phyloP scores from a whole-genome alignment of 2,797 vertebrate species.

The Mormyrus proboscirostris region DNA sequence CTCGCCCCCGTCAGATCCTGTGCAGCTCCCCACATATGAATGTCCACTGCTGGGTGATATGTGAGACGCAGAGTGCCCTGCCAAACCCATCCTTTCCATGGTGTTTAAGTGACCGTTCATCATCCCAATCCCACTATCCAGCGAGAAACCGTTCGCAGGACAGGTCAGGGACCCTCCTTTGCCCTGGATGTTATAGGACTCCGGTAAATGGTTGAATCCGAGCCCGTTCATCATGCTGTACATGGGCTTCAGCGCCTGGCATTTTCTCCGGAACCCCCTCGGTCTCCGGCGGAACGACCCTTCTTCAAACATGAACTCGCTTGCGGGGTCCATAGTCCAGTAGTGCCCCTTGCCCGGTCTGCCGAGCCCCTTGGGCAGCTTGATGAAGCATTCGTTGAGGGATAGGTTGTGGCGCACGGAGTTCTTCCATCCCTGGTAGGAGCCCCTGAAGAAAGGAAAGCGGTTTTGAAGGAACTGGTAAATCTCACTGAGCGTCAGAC shows the following conservation, averaged over 20 bases:
- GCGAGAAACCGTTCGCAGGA: conserved; percentile 77
- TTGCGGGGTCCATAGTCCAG: conserved; percentile 98
- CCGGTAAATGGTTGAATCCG: conserved; percentile 92
- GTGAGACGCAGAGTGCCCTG: conserved; percentile 89
- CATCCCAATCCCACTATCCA: conserved; percentile 87
- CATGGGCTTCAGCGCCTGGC: conserved; percentile 94
- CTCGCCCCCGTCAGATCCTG: conserved; percentile 75
- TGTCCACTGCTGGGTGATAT: conserved; percentile 84
- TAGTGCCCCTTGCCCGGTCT: conserved; percentile 94
- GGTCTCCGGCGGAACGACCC: conserved; percentile 92
- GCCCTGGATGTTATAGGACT: conserved; percentile 91
- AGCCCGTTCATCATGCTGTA: conserved; percentile 98
- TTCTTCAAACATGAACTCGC: conserved; percentile 99
- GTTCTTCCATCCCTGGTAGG: conserved; percentile 99
- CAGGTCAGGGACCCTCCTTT: conserved; percentile 80
- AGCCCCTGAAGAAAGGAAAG: conserved; percentile 93
- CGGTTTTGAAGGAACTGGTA: conserved; percentile 92
- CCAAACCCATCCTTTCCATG: conserved; percentile 89
- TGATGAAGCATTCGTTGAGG: conserved; percentile 96
- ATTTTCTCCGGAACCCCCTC: conserved; percentile 90
- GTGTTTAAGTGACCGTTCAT: conserved; percentile 94
- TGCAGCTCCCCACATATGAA: conserved; percentile 89
- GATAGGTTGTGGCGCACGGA: conserved; percentile 98
- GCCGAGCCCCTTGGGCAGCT: conserved; percentile 89
- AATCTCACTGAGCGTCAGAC: conserved; percentile 92